Base-by-base conservation (phyloP, 2,888 invertebrate genomes). In the Protodeltote pygarga region DNA sequence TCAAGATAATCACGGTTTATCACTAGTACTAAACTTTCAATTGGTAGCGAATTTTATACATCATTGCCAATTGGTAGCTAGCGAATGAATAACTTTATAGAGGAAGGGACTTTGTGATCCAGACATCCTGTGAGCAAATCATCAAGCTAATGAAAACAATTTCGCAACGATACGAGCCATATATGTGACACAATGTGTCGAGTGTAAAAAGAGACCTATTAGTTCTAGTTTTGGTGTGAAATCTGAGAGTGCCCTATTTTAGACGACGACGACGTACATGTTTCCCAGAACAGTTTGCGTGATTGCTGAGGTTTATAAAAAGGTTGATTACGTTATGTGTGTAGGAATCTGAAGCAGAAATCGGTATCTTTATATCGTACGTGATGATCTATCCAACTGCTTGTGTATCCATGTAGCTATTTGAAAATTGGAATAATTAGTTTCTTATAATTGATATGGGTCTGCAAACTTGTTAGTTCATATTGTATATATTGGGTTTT, bases 81-180 rank as follows among this genome's bases (percentile, higher is more conserved):
- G 54, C 47, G 51, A 66, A 68, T 65, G 55, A 69, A 62, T 59
- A 71, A 57, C 60, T 72, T 74, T 76, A 80, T 72, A 75, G 74
- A 76, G 76, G 75, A 78, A 71, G 71, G 55, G 64, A 68, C 62
- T 71, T 68, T 59, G 65, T 71, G 69, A 78, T 77, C 71, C 71
- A 77, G 77, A 77, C 81, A 81, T 83, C 81, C 81, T 81, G 80
- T 71, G 63, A 51, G 61, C 53, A 46, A 61, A 65, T 42, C 23
- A 29, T 45, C 39, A 14, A 42, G 35, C 34, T 50, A 50, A 69
- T 74, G 73, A 65, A 65, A 70, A 63, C 58, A 66, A 49, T 58
- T 65, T 62, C 29, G 45, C 48, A 38, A 45, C 53, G 55, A 46
- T 48, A 47, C 38, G 58, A 49, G 35, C 72, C 70, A 64, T 73